Percentiles rank a stretch among this genome's conserved stretches.
Conservation (phyloP, 2,888 invertebrate species). For the Eupithecia abbreviata region DNA sequence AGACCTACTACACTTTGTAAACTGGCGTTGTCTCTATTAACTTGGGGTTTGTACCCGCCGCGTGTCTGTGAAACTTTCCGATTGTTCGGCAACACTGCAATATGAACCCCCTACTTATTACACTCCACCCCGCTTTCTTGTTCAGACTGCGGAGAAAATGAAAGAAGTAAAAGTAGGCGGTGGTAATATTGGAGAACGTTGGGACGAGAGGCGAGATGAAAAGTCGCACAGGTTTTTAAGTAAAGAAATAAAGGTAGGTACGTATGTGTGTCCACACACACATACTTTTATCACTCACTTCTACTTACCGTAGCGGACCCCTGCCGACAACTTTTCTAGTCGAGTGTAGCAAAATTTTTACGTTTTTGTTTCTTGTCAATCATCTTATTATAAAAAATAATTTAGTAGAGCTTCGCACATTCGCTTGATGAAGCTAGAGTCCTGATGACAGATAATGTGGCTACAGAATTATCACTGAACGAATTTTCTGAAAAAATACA, state of each 20-base stretch:
- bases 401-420: no score
- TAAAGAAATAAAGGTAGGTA: neutral
- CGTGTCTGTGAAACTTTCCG: conserved; percentile 63
- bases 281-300: neutral
- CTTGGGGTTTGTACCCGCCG: conserved; percentile 62
- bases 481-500: no score
- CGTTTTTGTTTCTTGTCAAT: no score
- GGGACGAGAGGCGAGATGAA: conserved; percentile 14
- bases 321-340: neutral
- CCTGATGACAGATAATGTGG: no score
- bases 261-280: neutral
- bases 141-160: conserved; percentile 49
- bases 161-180: conserved; percentile 42
- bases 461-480: no score
- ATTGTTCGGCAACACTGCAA: conserved; percentile 57
- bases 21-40: conserved; percentile 61
- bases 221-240: conserved; percentile 11
- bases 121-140: conserved; percentile 49
- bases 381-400: no score
- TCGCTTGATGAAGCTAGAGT: no score
- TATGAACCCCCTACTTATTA: conserved; percentile 55
- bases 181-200: conserved; percentile 42
- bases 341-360: neutral
- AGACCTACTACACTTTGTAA: conserved; percentile 43
- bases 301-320: neutral